A percentile compares a stretch with the other conserved stretches of the same genome.
Evolutionary conservation across 1,140 invertebrate genomes (phyloP).

Genomic region (Microplitis mediator): DNA sequence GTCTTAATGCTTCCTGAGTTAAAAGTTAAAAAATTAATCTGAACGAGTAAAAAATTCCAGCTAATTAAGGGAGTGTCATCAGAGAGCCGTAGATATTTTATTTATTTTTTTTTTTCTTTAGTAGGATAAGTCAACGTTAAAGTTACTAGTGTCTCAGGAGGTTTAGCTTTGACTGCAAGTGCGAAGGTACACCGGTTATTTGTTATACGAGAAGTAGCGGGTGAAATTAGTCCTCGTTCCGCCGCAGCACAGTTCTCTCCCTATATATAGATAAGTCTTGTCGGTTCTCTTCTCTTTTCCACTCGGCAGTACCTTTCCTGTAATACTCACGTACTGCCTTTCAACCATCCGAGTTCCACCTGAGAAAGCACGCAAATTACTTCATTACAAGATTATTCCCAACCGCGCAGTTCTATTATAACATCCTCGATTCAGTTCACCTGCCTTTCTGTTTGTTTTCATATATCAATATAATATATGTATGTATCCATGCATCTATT

Average conservation of each 20-base stretch:
- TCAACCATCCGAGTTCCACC: constrained; percentile 44
- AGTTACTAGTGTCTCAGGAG: too few relatives aligned
- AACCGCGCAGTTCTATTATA: constrained; percentile 23
- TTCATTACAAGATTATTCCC: constrained; percentile 46
- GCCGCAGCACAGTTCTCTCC: constrained; percentile 14
- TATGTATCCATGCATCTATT: too few relatives aligned
- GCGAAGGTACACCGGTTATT: constrained; percentile 36
- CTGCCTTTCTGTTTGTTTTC: not conserved
- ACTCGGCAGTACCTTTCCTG: not conserved
- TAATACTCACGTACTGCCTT: constrained; percentile 13
- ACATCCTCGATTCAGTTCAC: constrained; percentile 6
- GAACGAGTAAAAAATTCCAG: too few relatives aligned
- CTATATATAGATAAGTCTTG: too few relatives aligned
- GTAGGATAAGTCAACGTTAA: too few relatives aligned
- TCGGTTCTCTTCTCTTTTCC: constrained; percentile 8
- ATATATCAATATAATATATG: not conserved
- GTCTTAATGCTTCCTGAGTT: too few relatives aligned
- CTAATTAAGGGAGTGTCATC: too few relatives aligned
- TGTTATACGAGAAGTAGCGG: constrained; percentile 46
- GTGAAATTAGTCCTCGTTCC: constrained; percentile 52
- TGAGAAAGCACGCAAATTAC: constrained; percentile 52
- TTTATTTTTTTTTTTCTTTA: too few relatives aligned
- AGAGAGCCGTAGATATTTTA: too few relatives aligned
- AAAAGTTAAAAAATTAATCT: too few relatives aligned
- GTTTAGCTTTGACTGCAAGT: not conserved